phyloP scores from a whole-genome alignment of 2,888 invertebrate species.

The Drosophila nr. perissopoda region DNA sequence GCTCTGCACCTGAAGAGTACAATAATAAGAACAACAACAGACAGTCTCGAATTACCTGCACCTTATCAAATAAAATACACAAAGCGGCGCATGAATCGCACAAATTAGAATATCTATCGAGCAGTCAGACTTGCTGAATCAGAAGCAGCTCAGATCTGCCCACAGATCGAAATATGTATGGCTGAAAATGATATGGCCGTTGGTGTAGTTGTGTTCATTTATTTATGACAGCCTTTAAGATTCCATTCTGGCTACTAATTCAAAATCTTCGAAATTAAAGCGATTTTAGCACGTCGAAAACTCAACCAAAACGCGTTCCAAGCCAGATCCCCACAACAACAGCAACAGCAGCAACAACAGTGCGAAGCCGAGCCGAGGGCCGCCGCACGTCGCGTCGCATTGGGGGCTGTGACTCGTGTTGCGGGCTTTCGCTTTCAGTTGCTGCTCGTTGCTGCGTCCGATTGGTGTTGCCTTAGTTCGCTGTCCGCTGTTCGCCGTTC shows the following conservation, averaged over 20 bases:
- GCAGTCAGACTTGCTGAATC: slow-evolving; percentile 15
- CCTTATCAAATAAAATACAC: slow-evolving; percentile 78
- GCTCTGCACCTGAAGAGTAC: slow-evolving; percentile 24
- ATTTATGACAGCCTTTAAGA: slow-evolving; percentile 36
- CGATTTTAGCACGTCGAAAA: slow-evolving; percentile 70
- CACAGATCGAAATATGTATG: slow-evolving; percentile 12
- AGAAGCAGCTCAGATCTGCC: slow-evolving; percentile 8
- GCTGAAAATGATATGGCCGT: background rate
- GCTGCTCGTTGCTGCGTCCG: slow-evolving; percentile 81
- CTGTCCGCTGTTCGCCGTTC: slow-evolving; percentile 37
- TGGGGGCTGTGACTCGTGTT: slow-evolving; percentile 60
- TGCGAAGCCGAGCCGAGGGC: slow-evolving; percentile 51
- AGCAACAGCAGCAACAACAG: slow-evolving; percentile 6
- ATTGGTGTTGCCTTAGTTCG: slow-evolving; percentile 70
- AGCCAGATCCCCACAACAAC: slow-evolving; percentile 42
- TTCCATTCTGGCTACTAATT: slow-evolving; percentile 47
- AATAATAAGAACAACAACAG: background rate
- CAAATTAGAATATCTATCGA: slow-evolving; percentile 75
- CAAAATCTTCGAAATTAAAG: slow-evolving; percentile 59
- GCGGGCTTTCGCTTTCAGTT: slow-evolving; percentile 83
- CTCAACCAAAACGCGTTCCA: slow-evolving; percentile 67
- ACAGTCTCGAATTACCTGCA: slow-evolving; percentile 67
- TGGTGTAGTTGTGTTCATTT: slow-evolving; percentile 4
- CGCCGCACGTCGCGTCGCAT: slow-evolving; percentile 42
- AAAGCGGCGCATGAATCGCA: slow-evolving; percentile 46